Evolutionary conservation across 2,113 vertebrate genomes (phyloP).

Genomic region (Silurus meridionalis): DNA sequence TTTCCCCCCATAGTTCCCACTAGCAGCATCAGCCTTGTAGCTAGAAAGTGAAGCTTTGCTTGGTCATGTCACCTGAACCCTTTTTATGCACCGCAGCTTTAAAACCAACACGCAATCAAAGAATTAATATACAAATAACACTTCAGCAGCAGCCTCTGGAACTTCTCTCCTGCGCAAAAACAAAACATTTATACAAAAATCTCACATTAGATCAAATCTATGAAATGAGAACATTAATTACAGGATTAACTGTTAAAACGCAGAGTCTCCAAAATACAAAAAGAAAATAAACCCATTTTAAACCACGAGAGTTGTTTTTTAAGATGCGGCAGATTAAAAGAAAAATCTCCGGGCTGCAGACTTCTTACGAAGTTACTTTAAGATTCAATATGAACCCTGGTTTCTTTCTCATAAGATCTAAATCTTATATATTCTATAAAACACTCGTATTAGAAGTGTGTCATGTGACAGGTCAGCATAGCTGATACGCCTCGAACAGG

Average conservation of each 20-base stretch:
- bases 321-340: neutral
- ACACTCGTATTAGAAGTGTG: neutral
- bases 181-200: neutral
- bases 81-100: neutral
- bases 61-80: too few species aligned
- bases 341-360: neutral
- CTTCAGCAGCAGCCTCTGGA: neutral
- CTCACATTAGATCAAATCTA: neutral
- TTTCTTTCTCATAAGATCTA: conserved; percentile 70
- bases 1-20: neutral
- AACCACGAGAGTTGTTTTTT: too few species aligned
- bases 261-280: too few species aligned
- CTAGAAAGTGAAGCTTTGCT: too few species aligned
- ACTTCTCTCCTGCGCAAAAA: neutral
- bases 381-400: conserved; percentile 91
- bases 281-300: too few species aligned
- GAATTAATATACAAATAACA: neutral
- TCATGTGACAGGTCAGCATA: conserved; percentile 59
- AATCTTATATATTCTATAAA: conserved; percentile 42
- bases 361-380: conserved; percentile 74
- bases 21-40: neutral
- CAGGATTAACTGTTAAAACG: too few species aligned
- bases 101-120: neutral
- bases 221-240: neutral
- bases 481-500: conserved; percentile 79